phyloP scores from a whole-genome alignment of 2,888 invertebrate genomes.

The Polietes domitor region DNA sequence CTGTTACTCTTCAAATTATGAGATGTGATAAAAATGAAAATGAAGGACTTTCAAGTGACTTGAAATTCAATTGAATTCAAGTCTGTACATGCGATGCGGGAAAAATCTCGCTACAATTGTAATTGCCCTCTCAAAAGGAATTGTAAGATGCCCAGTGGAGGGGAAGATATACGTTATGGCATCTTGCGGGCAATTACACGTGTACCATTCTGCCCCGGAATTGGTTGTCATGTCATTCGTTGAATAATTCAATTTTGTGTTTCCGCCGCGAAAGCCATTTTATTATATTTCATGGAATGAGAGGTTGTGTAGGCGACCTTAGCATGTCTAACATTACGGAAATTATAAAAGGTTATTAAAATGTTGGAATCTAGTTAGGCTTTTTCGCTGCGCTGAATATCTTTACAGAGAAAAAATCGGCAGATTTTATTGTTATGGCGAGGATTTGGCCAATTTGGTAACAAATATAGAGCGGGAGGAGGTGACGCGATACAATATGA shows the following conservation, averaged over 20 bases:
- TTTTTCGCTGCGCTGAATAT: too few species aligned
- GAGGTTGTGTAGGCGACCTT: too few species aligned
- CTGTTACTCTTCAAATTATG: conserved; percentile 45
- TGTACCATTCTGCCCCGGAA: conserved; percentile 74
- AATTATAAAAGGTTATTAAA: too few species aligned
- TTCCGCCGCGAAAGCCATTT: not conserved
- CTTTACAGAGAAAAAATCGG: too few species aligned
- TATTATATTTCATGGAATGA: not conserved
- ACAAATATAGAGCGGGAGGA: too few species aligned
- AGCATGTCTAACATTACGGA: conserved; percentile 4
- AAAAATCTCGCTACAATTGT: conserved; percentile 30
- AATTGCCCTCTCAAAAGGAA: conserved; percentile 45
- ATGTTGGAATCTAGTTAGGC: too few species aligned
- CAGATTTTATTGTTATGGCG: too few species aligned
- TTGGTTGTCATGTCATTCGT: conserved; percentile 69
- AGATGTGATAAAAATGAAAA: conserved; percentile 28
- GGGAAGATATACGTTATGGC: not conserved
- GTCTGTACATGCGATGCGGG: not conserved
- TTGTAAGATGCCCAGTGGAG: conserved; percentile 48
- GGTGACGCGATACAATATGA: too few species aligned
- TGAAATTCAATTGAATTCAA: conserved; percentile 44
- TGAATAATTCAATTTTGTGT: not conserved
- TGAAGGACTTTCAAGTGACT: conserved; percentile 12
- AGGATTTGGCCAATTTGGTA: too few species aligned
- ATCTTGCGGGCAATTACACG: conserved; percentile 76